A percentile compares a stretch with the other conserved stretches of the same genome.
Evolutionary conservation across 2,113 vertebrate genomes (phyloP).

Genomic region (Mustelus asterias): DNA sequence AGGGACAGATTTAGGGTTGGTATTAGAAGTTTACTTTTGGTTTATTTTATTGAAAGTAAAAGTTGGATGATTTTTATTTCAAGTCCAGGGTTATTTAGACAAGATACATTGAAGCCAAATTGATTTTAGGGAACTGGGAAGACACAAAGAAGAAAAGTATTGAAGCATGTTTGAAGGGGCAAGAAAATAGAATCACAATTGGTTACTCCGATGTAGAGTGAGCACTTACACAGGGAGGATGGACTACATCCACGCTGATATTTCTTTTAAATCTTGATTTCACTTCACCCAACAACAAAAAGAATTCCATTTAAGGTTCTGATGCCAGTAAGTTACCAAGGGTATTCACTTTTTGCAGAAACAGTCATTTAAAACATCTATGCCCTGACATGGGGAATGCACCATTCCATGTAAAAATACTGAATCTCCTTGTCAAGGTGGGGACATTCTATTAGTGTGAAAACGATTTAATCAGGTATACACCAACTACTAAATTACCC

Average conservation of each 20-base stretch:
- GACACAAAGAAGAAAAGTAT: neutral
- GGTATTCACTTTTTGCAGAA: neutral
- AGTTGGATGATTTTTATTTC: neutral
- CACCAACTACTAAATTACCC: neutral
- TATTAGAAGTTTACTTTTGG: neutral
- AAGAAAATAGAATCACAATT: neutral
- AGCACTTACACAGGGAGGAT: neutral
- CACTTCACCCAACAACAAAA: neutral
- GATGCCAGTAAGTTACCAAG: neutral
- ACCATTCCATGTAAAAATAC: neutral
- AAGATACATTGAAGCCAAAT: neutral
- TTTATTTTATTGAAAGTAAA: conserved; percentile 7
- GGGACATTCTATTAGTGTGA: neutral
- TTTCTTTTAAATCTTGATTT: neutral
- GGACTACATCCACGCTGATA: neutral
- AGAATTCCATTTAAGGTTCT: neutral
- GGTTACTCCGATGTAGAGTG: neutral
- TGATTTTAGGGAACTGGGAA: neutral
- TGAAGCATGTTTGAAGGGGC: neutral
- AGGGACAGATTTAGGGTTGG: neutral
- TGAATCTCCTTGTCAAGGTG: neutral
- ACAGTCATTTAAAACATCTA: neutral
- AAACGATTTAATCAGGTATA: neutral
- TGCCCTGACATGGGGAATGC: neutral
- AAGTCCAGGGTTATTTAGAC: neutral